Conservation (phyloP, 2,888 invertebrate species). For the Esperia sulphurella region DNA sequence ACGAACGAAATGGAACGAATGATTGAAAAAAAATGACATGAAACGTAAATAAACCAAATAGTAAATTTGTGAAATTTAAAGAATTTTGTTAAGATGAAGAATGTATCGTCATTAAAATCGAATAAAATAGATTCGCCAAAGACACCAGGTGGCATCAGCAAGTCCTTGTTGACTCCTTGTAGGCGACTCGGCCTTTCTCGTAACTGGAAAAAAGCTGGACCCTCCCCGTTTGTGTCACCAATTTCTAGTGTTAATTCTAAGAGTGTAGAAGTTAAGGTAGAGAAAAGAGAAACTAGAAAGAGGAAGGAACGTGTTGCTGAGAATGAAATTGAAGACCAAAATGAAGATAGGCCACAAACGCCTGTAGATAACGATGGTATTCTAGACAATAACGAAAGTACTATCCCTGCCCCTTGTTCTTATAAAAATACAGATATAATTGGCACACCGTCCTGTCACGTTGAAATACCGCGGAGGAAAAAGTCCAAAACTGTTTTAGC, state of each 20-base stretch:
- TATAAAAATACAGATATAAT: slow-evolving; percentile 10
- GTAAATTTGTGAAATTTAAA: neutral
- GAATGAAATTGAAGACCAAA: slow-evolving; percentile 17
- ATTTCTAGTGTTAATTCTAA: slow-evolving; percentile 21
- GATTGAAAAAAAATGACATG: neutral
- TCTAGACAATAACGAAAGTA: slow-evolving; percentile 9
- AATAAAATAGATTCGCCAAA: slow-evolving; percentile 54
- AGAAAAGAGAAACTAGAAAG: slow-evolving; percentile 35
- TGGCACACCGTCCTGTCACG: slow-evolving; percentile 40
- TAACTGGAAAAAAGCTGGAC: slow-evolving; percentile 54
- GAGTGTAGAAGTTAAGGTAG: slow-evolving; percentile 23
- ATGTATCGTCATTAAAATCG: slow-evolving; percentile 38
- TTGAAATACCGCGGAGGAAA: slow-evolving; percentile 41
- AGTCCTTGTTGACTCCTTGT: slow-evolving; percentile 72
- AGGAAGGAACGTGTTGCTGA: slow-evolving; percentile 33
- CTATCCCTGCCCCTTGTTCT: slow-evolving; percentile 11
- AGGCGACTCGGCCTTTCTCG: slow-evolving; percentile 75
- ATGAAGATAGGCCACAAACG: slow-evolving; percentile 9
- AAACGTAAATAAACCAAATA: no score
- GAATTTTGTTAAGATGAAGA: slow-evolving; percentile 36
- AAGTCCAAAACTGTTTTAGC: slow-evolving; percentile 38
- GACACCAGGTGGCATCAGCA: slow-evolving; percentile 73
- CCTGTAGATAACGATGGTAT: slow-evolving; percentile 4
- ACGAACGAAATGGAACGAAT: neutral
- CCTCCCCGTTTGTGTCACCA: slow-evolving; percentile 66